These are phyloP conservation scores for Brachionichthys hirsutus DNA, from an alignment of 2,113 vertebrate genomes.

Conservation along the genomic window DNA sequence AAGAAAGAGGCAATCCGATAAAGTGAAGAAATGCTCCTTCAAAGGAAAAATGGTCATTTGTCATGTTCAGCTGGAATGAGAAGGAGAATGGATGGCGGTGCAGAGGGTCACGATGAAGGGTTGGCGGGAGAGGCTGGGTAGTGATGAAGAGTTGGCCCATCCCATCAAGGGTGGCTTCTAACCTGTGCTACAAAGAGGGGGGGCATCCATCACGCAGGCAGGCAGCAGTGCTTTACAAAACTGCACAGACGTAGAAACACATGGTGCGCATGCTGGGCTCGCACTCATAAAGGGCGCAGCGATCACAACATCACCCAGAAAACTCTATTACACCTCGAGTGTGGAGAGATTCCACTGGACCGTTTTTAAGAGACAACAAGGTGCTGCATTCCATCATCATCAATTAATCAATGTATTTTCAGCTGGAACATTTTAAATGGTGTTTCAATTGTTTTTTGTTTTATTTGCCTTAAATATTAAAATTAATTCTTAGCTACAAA, in stretches of 20 bases:
- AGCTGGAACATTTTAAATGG: background rate
- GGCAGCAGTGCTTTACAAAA: conserved; percentile 43
- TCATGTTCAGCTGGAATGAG: conserved; percentile 59
- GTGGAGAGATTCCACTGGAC: background rate
- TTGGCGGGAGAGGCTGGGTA: conserved; percentile 44
- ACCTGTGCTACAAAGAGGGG: conserved; percentile 74
- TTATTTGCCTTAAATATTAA: background rate
- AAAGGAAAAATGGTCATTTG: conserved; percentile 52
- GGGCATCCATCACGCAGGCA: conserved; percentile 66
- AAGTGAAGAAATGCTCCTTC: conserved; percentile 46
- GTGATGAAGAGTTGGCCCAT: conserved; percentile 71
- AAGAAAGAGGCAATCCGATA: conserved; percentile 56
- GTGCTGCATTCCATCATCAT: background rate
- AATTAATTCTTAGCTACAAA: too few species aligned
- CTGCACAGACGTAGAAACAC: conserved; percentile 47
- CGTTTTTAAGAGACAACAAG: conserved; percentile 4
- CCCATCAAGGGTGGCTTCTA: conserved; percentile 76
- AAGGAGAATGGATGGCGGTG: conserved; percentile 40
- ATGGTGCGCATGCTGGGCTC: conserved; percentile 23
- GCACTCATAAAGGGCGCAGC: conserved; percentile 28
- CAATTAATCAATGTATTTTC: background rate
- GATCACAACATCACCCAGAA: conserved; percentile 22
- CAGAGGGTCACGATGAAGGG: conserved; percentile 1
- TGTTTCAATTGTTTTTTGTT: background rate
- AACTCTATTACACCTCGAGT: conserved; percentile 29